Evolutionary conservation across 1,140 invertebrate species (phyloP), one percentile per base, ranked within the genome.

Genomic region (Trichonephila inaurata): DNA sequence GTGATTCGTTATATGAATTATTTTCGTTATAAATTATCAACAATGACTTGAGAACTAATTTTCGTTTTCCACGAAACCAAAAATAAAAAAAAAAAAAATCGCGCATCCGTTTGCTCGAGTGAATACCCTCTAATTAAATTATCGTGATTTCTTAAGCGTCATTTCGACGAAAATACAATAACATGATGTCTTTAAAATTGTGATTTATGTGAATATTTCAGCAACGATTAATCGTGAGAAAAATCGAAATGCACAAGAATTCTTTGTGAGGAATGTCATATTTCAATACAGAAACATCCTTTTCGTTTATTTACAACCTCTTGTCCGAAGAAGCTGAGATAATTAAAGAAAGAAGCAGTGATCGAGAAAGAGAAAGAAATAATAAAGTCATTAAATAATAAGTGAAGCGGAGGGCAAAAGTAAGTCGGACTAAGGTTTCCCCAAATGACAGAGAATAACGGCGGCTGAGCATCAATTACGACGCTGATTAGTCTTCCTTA

Each of bases 331-430:
- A 33, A 18, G 16, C 33, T 77, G 14, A 40, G 87, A 51, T 51
- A 90, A 83, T 83, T 83, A 81, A 77, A 90, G 69, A 60, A 91
- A 64, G 60, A 83, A 83, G 44, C n/a, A 40, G 28, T 19, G 28
- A 83, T 58, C 40, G 82, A 58, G 61, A 88, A 24, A 86, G 61
- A 69, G 87, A 21, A 60, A 24, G 60, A 92, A 77, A 92, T 92
- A 92, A 92, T 92, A 92, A 92, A 92, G 91, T 92, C 82, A 92
- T 92, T 92, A 92, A 51, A 66, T 33, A 66, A 62, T 64, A 85
- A 66, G 60, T 12, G 61, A 72, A 87, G 44, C 51, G 66, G 24
- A 24, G 69, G 83, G 91, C 28, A 81, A 82, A 81, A 82, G 51
- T n/a, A 28, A 81, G 60, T 62, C 33, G 60, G 69, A 66, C 33